A percentile compares a stretch with the other conserved stretches of the same genome.
These are phyloP conservation scores for Nemoura dubitans DNA, from an alignment of 2,888 invertebrate species.

Conservation along the genomic window DNA sequence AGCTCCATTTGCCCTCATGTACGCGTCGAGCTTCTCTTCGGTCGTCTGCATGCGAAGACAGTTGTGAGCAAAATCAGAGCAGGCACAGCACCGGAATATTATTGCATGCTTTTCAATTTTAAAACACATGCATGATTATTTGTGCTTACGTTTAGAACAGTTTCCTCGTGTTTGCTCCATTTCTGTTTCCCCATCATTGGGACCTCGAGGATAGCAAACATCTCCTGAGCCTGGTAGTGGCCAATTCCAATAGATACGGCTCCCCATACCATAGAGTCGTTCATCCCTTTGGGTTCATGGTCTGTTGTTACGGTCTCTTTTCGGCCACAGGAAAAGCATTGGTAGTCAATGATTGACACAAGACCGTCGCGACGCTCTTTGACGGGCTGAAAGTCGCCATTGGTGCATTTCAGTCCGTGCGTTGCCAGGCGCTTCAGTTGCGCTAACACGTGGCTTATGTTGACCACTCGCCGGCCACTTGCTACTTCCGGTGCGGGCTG, in stretches of 20 bases:
- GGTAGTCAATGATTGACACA: background rate
- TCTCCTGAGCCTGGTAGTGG: background rate
- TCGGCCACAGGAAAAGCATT: background rate
- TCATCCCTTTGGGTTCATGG: background rate
- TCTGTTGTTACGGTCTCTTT: background rate
- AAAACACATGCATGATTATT: no score
- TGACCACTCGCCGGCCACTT: background rate
- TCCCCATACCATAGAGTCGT: constrained; percentile 16
- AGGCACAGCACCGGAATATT: no score
- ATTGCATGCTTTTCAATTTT: no score
- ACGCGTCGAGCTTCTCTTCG: background rate
- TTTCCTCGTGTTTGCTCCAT: background rate
- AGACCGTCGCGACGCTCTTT: background rate
- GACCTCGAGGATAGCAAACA: background rate
- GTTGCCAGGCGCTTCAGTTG: background rate
- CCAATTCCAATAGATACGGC: constrained; percentile 16
- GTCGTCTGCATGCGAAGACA: background rate
- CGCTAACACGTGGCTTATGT: background rate
- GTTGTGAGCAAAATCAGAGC: no score
- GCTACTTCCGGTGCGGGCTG: background rate
- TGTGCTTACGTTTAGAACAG: background rate
- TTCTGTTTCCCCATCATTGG: background rate
- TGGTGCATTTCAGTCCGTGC: background rate
- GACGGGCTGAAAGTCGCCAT: background rate
- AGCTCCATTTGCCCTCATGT: constrained; percentile 4